Percentiles rank a stretch among this genome's conserved stretches.
These are phyloP conservation scores for Thera britannica DNA, from an alignment of 2,888 invertebrate genomes.

Conservation along the genomic window DNA sequence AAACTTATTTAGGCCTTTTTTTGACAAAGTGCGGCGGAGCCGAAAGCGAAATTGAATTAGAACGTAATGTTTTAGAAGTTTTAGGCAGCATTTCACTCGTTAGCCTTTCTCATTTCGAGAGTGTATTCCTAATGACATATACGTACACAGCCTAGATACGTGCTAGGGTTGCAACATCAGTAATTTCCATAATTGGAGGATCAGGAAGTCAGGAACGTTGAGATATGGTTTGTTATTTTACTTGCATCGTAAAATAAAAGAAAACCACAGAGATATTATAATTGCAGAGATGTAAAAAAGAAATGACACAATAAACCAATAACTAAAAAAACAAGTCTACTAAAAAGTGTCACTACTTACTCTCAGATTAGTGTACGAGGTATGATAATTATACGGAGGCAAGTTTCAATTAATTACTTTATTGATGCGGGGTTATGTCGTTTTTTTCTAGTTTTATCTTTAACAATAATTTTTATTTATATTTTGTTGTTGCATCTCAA, in stretches of 20 bases:
- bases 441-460: too few species aligned
- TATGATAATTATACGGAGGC: too few species aligned
- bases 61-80: slow-evolving; percentile 46
- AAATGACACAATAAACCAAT: too few species aligned
- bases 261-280: background rate
- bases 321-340: too few species aligned
- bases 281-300: background rate
- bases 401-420: too few species aligned
- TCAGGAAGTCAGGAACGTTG: slow-evolving; percentile 11
- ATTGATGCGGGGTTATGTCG: too few species aligned
- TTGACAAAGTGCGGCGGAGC: slow-evolving; percentile 34
- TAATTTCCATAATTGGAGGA: slow-evolving; percentile 29
- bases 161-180: slow-evolving; percentile 26
- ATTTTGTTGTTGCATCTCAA: background rate
- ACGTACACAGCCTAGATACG: slow-evolving; percentile 28
- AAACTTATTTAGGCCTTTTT: slow-evolving; percentile 31
- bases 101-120: slow-evolving; percentile 41
- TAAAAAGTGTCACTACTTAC: too few species aligned
- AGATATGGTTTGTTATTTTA: slow-evolving; percentile 11
- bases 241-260: slow-evolving; percentile 1
- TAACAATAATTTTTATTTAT: background rate
- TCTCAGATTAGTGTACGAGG: too few species aligned
- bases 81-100: slow-evolving; percentile 42
- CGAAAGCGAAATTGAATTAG: slow-evolving; percentile 44
- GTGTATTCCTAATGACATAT: slow-evolving; percentile 38